Conservation (phyloP, 2,797 vertebrate genomes). For the Sebastes cheni region DNA sequence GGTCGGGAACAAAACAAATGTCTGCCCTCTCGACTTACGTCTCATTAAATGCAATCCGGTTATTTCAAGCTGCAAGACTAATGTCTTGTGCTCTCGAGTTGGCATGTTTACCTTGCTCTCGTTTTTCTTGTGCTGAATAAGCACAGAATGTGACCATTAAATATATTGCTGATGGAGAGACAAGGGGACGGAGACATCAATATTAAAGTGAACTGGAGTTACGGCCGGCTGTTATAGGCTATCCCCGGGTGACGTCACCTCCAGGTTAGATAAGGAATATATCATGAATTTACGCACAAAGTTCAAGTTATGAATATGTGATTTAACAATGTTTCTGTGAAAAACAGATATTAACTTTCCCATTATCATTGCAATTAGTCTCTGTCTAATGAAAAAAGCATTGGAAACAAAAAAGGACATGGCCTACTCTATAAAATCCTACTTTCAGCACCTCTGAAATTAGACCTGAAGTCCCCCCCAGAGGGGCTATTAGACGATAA, state of each 20-base stretch:
- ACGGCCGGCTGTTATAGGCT: constrained; percentile 46
- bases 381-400: constrained; percentile 46
- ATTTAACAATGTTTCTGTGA: background rate
- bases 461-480: constrained; percentile 71
- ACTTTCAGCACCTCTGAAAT: constrained; percentile 78
- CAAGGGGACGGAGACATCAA: constrained; percentile 71
- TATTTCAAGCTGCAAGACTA: constrained; percentile 70
- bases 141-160: constrained; percentile 79
- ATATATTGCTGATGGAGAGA: constrained; percentile 81
- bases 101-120: constrained; percentile 78
- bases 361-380: constrained; percentile 37
- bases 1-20: constrained; percentile 63
- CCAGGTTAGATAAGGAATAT: constrained; percentile 23
- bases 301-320: background rate
- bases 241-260: constrained; percentile 50
- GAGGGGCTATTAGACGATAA: constrained; percentile 75
- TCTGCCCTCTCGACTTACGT: constrained; percentile 65
- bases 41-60: constrained; percentile 68
- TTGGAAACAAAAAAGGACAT: constrained; percentile 52
- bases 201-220: constrained; percentile 69
- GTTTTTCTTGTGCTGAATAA: constrained; percentile 79
- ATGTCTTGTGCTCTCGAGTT: constrained; percentile 66
- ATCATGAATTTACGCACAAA: constrained; percentile 3
- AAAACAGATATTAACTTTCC: background rate
- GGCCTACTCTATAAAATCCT: constrained; percentile 65